Base-by-base conservation (phyloP, 2,888 invertebrate species). In the Pachydiplax longipennis region DNA sequence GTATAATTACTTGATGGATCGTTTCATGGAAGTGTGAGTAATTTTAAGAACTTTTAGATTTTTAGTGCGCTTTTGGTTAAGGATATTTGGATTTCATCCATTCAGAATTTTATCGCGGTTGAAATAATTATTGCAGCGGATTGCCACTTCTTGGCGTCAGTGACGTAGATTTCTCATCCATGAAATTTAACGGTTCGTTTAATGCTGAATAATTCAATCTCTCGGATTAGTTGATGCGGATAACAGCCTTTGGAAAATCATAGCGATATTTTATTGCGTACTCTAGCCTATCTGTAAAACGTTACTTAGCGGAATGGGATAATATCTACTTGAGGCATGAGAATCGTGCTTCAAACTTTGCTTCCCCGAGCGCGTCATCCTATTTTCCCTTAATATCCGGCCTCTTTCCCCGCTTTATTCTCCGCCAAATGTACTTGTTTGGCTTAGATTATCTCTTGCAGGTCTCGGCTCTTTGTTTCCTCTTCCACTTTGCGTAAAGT, bases 301-400 rank as follows among this genome's bases (percentile, higher is more conserved):
- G 83, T 53, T 53, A 18, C 35, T 58, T 35, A 37, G 65, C 37
- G 87, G n/a, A 87, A 87, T 35, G 37, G 37, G 61, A 40, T n/a
- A n/a, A 53, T 22, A 40, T 31, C 31, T 73, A 73, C 73, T 73
- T 31, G 37, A 37, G 1, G 53, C 53, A 22, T 25, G 83, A 48
- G 25, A 13, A 48, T 40, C n/a, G 53, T 48, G 5, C 31, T 83
- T 83, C 82, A 83, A 31, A 53, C 61, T 87, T 87, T 61, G 65
- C 87, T 37, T 61, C 61, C 37, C 61, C 87, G 87, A 87, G 87
- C 65, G 65, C 87, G 65, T 87, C 87, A 87, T 87, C 61, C 40
- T 61, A 87, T 87, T 87, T 37, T 5, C 87, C 40, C 61, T 18
- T 35, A 35, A 12, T 37, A 37, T 58, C 44, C 83, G 13, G 31